Percentiles rank a stretch among this genome's conserved stretches.
Conservation (phyloP, 2,113 vertebrate genomes). For the Protobothrops mucrosquamatus region DNA sequence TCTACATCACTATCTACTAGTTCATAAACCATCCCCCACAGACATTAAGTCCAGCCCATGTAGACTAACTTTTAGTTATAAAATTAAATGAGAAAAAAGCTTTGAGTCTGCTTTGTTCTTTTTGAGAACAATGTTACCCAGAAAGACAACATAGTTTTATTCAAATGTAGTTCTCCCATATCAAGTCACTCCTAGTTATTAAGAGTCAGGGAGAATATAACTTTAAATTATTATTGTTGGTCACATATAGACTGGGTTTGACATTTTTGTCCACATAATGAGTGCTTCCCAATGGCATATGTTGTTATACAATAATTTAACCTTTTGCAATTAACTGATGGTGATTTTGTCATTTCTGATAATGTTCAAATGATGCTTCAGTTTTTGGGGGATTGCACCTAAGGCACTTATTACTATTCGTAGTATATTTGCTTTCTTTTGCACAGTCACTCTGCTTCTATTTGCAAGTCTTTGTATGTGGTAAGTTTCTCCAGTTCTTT, state of each 20-base stretch:
- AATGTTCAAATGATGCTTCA: not conserved
- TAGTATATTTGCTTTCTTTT: not conserved
- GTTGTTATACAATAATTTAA: not conserved
- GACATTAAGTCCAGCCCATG: not conserved
- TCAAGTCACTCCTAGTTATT: not conserved
- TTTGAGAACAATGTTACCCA: not conserved
- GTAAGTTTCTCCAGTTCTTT: not conserved
- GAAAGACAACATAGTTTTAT: not conserved
- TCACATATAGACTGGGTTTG: not conserved
- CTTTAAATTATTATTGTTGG: not conserved
- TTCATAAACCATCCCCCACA: not conserved
- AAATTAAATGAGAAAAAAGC: not conserved
- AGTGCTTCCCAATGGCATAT: not conserved
- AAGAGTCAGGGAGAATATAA: not conserved
- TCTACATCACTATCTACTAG: not conserved
- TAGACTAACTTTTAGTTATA: not conserved
- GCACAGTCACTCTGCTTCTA: not conserved
- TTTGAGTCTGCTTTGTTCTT: not conserved
- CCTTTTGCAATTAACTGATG: not conserved
- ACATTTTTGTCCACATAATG: not conserved
- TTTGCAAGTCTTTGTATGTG: not conserved
- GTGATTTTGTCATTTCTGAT: not conserved
- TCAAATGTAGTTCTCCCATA: not conserved
- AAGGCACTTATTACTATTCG: not conserved
- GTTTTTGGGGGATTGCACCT: not conserved